Base-by-base conservation (phyloP, 2,113 vertebrate genomes). In the Xiphorhynchus elegans region DNA sequence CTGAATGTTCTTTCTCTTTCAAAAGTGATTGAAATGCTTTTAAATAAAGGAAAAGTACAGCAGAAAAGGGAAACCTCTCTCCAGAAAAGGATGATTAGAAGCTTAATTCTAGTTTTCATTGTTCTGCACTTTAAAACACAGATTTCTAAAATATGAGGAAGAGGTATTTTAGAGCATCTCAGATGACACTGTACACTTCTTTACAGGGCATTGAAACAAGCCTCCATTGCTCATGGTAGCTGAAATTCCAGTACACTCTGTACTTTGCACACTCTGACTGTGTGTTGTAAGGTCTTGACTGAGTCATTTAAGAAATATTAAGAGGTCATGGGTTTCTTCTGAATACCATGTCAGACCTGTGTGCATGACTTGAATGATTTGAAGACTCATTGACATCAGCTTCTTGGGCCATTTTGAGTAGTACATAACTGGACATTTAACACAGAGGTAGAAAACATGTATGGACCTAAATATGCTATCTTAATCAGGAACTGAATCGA, bases 41-140 rank as follows among this genome's bases (percentile, higher is more conserved):
- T 84, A 96, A 97, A 95, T 55, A 69, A 17, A 64, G 46, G 62
- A 92, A 97, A 87, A 98, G 79, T 69, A 31, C 9, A 70, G 52
- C 64, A 39, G 28, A 75, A 90, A 93, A 80, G 16, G 21, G 91
- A 56, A 94, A 40, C 2, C 10, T 73, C 64, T 52, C 10, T 49
- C 19, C 13, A 64, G 35, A 72, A 40, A 42, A 49, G 13, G 20
- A 67, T 91, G 67, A 95, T 70, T 94, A 86, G 90, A 59, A 73
- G 7, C 3, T 31, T 47, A 66, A 67, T 87, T 59, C 39, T 40
- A 89, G 26, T 79, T 83, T 92, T 93, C 2, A n/a, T 67, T 89
- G 11, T 49, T 84, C 55, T 94, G 25, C 42, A 49, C 40, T 42
- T 86, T 86, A 81, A 47, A 52, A 88, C 86, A 74, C 8, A 90